Conservation (phyloP, 2,888 invertebrate species). For the Blomia tropicalis region DNA sequence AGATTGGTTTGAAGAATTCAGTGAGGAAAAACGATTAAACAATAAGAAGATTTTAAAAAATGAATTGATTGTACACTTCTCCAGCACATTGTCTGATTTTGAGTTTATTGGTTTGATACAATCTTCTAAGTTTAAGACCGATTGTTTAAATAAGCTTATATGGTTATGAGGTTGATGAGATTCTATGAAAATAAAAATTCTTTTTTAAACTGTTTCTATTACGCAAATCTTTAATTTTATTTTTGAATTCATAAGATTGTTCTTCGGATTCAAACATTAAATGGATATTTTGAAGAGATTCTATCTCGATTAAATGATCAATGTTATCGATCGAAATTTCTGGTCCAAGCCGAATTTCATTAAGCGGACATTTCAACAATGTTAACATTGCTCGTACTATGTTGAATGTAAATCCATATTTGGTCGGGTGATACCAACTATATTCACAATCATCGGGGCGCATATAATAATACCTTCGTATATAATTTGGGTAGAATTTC, state of each 20-base stretch:
- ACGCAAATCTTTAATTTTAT: not conserved
- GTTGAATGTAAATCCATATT: not conserved
- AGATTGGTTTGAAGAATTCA: slow-evolving; percentile 8
- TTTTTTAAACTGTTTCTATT: slow-evolving; percentile 9
- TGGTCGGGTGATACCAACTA: not conserved
- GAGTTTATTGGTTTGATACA: slow-evolving; percentile 21
- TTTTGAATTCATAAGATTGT: not conserved
- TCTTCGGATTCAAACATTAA: not conserved
- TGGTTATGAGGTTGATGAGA: slow-evolving; percentile 14
- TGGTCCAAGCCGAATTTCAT: not conserved
- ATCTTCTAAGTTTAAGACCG: slow-evolving; percentile 6
- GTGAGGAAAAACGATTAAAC: not conserved
- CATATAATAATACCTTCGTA: not conserved
- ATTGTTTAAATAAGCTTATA: slow-evolving; percentile 17
- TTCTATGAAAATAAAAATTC: not conserved
- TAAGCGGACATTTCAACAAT: not conserved
- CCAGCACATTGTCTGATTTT: slow-evolving; percentile 20
- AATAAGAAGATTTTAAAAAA: not conserved
- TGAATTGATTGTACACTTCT: slow-evolving; percentile 12
- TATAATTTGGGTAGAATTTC: not conserved
- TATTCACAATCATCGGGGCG: not conserved
- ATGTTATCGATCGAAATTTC: not conserved
- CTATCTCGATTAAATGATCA: not conserved
- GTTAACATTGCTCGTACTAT: not conserved
- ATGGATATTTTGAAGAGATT: not conserved